Evolutionary conservation across 2,888 invertebrate species (phyloP).

Genomic region (Chymomyza amoena): DNA sequence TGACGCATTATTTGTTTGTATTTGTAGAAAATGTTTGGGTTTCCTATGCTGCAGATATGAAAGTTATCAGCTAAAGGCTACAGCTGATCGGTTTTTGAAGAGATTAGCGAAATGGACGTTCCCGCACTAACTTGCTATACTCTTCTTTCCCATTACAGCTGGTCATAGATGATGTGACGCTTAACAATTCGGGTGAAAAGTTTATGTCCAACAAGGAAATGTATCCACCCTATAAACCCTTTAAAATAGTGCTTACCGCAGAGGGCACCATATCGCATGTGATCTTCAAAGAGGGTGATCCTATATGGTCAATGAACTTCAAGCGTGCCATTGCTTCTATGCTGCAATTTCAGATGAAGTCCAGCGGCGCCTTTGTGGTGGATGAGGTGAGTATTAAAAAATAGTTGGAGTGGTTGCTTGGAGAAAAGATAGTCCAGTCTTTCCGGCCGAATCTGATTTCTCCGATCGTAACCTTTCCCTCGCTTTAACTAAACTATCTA

Average conservation of each 20-base stretch:
- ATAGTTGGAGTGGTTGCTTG: too few species aligned
- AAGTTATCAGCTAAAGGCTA: slow-evolving; percentile 22
- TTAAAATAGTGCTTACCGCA: slow-evolving; percentile 75
- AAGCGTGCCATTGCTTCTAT: slow-evolving; percentile 84
- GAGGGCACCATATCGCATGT: slow-evolving; percentile 77
- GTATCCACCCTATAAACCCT: slow-evolving; percentile 78
- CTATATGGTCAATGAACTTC: slow-evolving; percentile 84
- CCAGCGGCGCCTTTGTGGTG: slow-evolving; percentile 78
- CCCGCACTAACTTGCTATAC: neutral
- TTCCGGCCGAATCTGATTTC: too few species aligned
- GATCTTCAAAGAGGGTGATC: slow-evolving; percentile 79
- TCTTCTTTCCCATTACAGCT: slow-evolving; percentile 58
- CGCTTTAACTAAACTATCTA: slow-evolving; percentile 17
- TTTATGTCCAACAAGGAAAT: slow-evolving; percentile 78
- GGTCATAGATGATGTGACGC: slow-evolving; percentile 77
- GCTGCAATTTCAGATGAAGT: slow-evolving; percentile 81
- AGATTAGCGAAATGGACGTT: slow-evolving; percentile 17
- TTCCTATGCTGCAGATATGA: slow-evolving; percentile 36
- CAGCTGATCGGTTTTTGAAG: slow-evolving; percentile 27
- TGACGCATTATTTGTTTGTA: neutral
- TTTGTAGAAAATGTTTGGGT: neutral
- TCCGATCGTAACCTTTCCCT: too few species aligned
- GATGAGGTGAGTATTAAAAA: slow-evolving; percentile 72
- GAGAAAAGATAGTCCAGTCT: too few species aligned
- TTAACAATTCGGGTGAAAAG: slow-evolving; percentile 78